phyloP scores from a whole-genome alignment of 2,797 vertebrate genomes.

The Pipistrellus pipistrellus region DNA sequence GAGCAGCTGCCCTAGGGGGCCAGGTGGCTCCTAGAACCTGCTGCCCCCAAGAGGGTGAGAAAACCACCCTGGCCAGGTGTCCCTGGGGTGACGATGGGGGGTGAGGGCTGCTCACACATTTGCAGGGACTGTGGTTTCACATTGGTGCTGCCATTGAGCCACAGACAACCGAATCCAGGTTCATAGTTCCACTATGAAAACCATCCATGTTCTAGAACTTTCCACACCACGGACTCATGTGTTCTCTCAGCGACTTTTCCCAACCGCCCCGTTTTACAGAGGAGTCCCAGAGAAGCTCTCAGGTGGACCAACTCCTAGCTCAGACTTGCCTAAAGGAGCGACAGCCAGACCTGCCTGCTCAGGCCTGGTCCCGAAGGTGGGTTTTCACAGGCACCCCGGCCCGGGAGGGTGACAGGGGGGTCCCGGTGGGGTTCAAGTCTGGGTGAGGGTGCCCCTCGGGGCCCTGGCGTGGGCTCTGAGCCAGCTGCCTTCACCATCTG shows the following conservation, averaged over 20 bases:
- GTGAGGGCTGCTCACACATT: background rate
- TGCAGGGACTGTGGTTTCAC: background rate
- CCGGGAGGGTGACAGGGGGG: rapidly evolving
- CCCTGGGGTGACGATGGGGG: background rate
- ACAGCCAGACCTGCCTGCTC: background rate
- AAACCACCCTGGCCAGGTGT: constrained; percentile 47
- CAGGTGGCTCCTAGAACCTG: background rate
- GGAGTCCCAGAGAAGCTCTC: background rate
- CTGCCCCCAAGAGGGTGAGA: background rate
- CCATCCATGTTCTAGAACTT: constrained; percentile 41
- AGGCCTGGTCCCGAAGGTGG: rapidly evolving
- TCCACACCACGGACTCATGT: background rate
- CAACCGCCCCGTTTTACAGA: background rate
- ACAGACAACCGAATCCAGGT: background rate
- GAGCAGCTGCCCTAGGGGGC: background rate
- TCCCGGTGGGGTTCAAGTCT: no score
- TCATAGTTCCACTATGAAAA: background rate
- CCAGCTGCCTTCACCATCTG: background rate
- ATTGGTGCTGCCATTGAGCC: background rate
- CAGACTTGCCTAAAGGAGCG: background rate
- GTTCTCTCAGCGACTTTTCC: background rate
- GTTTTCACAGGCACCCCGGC: background rate
- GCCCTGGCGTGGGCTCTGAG: background rate
- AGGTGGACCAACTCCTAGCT: background rate
- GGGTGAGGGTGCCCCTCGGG: background rate